phyloP scores from a whole-genome alignment of 2,888 invertebrate species.

The Eupithecia centaureata region DNA sequence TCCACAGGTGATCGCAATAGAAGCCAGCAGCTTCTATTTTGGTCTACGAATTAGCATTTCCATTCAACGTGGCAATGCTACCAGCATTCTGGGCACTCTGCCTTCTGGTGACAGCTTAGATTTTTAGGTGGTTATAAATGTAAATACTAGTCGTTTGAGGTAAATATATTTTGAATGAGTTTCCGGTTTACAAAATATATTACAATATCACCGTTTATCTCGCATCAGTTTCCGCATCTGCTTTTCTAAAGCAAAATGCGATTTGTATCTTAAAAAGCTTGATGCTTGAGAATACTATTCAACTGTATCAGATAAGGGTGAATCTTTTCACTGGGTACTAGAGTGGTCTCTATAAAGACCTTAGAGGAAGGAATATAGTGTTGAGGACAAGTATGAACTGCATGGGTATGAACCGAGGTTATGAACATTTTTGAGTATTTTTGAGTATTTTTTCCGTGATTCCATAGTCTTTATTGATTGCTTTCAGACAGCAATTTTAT shows the following conservation, averaged over 20 bases:
- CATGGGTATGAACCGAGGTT: not conserved
- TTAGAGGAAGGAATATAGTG: slow-evolving; percentile 29
- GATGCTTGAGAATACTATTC: slow-evolving; percentile 72
- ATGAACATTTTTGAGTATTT: too few relatives aligned
- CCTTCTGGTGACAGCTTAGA: too few relatives aligned
- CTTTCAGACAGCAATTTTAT: too few relatives aligned
- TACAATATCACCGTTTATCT: not conserved
- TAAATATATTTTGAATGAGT: not conserved
- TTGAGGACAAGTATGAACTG: slow-evolving; percentile 2
- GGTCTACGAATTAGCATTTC: too few relatives aligned
- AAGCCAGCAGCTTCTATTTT: too few relatives aligned
- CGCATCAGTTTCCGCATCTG: slow-evolving; percentile 7
- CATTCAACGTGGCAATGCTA: too few relatives aligned
- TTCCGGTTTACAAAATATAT: not conserved
- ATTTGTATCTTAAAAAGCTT: slow-evolving; percentile 64
- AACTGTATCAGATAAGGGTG: slow-evolving; percentile 75
- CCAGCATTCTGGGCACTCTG: too few relatives aligned
- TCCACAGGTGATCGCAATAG: too few relatives aligned
- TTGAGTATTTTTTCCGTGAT: not conserved
- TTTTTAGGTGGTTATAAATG: not conserved
- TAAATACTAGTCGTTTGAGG: not conserved
- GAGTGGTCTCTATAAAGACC: slow-evolving; percentile 69
- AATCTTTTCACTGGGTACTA: slow-evolving; percentile 71
- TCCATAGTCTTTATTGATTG: too few relatives aligned
- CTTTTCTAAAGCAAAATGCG: slow-evolving; percentile 51